phyloP scores from a whole-genome alignment of 1,140 invertebrate genomes.

The Apocrypta bakeri region DNA sequence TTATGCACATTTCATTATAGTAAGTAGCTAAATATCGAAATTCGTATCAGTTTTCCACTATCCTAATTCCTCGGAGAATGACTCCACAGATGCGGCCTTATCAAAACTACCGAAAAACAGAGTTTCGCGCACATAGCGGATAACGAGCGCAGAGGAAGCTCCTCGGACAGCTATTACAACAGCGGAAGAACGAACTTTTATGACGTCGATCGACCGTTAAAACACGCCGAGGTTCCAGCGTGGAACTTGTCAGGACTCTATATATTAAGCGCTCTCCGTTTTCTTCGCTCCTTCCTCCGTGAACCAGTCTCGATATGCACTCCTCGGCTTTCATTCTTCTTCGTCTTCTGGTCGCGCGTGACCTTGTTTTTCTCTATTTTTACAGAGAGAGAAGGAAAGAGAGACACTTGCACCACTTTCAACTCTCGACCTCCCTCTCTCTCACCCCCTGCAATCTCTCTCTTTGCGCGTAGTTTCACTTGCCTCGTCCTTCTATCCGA shows the following conservation, averaged over 20 bases:
- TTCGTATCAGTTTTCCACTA: no score
- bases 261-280: slow-evolving; percentile 32
- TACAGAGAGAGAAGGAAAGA: neutral
- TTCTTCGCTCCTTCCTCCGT: neutral
- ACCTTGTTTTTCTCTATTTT: slow-evolving; percentile 14
- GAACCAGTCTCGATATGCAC: slow-evolving; percentile 9
- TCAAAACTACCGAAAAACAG: no score
- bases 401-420: neutral
- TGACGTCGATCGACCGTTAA: slow-evolving; percentile 33
- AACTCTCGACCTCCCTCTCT: slow-evolving; percentile 1
- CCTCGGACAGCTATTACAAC: slow-evolving; percentile 34
- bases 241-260: slow-evolving; percentile 46
- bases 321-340: slow-evolving; percentile 38
- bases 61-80: no score
- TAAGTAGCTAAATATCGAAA: no score
- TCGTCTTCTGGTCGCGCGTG: neutral
- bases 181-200: slow-evolving; percentile 33
- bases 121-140: no score
- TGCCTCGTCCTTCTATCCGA: neutral
- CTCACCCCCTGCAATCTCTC: neutral
- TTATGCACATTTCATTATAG: no score
- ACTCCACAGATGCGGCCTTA: no score
- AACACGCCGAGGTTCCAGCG: slow-evolving; percentile 38
- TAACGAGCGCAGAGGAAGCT: neutral
- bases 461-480: neutral